Evolutionary conservation across 2,888 invertebrate genomes (phyloP).

Genomic region (Dicyrtomina minuta): DNA sequence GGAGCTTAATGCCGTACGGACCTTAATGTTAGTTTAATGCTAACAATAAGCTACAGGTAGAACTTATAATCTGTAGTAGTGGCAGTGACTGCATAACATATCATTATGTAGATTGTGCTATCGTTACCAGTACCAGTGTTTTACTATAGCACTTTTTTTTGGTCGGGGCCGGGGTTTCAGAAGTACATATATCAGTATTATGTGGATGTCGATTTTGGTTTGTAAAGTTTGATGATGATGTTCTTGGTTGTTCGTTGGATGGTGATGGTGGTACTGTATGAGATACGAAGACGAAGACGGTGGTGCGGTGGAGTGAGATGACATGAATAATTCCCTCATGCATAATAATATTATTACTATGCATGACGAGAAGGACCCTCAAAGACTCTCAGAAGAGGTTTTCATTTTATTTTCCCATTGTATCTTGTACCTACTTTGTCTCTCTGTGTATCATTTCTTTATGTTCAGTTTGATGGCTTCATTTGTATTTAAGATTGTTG

Average conservation of each 20-base stretch:
- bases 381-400: no score
- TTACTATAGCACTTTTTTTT: background rate
- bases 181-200: background rate
- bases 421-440: background rate
- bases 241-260: no score
- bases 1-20: no score
- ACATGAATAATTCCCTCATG: background rate
- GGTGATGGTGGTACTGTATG: no score
- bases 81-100: no score
- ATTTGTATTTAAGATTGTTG: slow-evolving; percentile 30
- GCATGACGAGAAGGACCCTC: no score
- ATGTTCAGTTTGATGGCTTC: slow-evolving; percentile 10
- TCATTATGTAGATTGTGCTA: background rate
- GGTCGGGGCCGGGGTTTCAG: background rate
- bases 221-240: no score
- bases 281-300: background rate
- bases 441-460: slow-evolving; percentile 9
- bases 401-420: background rate
- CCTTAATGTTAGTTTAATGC: no score
- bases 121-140: background rate
- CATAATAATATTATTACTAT: no score
- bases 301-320: background rate
- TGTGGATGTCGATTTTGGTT: no score
- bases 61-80: no score
- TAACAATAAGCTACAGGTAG: no score